Conservation (phyloP, 2,888 invertebrate species). For the Drosophila siamana region DNA sequence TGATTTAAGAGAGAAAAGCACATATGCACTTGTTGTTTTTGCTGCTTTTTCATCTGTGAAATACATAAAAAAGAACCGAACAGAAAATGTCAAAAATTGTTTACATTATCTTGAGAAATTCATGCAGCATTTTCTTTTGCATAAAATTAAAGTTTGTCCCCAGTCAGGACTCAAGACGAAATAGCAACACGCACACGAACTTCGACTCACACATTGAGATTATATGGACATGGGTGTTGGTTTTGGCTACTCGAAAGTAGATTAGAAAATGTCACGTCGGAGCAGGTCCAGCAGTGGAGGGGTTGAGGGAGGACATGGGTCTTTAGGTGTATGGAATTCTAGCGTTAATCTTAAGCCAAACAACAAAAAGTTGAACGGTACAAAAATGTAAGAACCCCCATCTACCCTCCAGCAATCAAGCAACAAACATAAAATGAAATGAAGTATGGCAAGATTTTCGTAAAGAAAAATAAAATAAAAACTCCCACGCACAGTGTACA, state of each 20-base stretch:
- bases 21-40: too few species aligned
- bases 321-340: slow-evolving; percentile 18
- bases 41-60: not conserved
- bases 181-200: slow-evolving; percentile 27
- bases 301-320: not conserved
- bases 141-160: slow-evolving; percentile 75
- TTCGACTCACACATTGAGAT: slow-evolving; percentile 45
- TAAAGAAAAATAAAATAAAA: slow-evolving; percentile 72
- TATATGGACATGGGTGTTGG: slow-evolving; percentile 74
- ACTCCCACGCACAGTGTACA: slow-evolving; percentile 54
- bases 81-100: slow-evolving; percentile 1
- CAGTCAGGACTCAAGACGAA: slow-evolving; percentile 29
- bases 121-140: slow-evolving; percentile 53
- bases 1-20: too few species aligned
- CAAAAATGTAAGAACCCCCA: slow-evolving; percentile 60
- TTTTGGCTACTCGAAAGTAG: slow-evolving; percentile 77
- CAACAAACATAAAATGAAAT: slow-evolving; percentile 45
- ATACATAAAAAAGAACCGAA: not conserved
- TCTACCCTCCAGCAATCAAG: not conserved
- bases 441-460: slow-evolving; percentile 63
- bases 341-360: slow-evolving; percentile 66
- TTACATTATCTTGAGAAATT: not conserved
- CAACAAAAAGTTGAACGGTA: slow-evolving; percentile 73
- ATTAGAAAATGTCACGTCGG: slow-evolving; percentile 69
- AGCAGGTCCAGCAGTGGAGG: slow-evolving; percentile 42